phyloP scores from a whole-genome alignment of 2,113 vertebrate species.

The Ceyx margarethae region DNA sequence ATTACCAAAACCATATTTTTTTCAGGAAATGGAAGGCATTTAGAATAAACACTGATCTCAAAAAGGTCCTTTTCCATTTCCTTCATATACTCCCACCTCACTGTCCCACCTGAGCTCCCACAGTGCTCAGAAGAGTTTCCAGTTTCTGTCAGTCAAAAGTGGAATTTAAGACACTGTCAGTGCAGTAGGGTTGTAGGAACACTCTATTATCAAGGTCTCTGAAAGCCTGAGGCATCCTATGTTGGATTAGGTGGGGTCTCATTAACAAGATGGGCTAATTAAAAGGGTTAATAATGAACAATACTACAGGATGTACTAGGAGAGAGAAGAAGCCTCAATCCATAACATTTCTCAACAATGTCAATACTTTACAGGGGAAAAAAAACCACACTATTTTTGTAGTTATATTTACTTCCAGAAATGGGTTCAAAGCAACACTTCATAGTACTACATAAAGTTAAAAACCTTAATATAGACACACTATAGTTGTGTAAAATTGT shows the following conservation, averaged over 20 bases:
- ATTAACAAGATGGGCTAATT: neutral
- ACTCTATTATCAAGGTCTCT: neutral
- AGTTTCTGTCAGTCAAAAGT: neutral
- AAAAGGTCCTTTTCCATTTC: neutral
- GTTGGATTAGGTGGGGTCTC: neutral
- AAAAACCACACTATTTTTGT: accelerated
- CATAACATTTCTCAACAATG: neutral
- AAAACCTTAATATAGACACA: neutral
- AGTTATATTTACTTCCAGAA: neutral
- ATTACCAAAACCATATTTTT: neutral
- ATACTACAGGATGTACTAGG: neutral
- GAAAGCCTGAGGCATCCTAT: neutral
- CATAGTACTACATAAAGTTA: neutral
- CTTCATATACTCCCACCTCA: neutral
- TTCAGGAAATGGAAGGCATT: neutral
- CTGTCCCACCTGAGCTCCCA: neutral
- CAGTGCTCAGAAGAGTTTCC: neutral
- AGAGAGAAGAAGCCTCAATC: neutral
- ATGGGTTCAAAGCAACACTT: neutral
- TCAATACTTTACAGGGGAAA: neutral
- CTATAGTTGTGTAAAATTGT: neutral
- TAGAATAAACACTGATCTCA: neutral
- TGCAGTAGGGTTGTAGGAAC: neutral
- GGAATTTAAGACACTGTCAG: neutral
- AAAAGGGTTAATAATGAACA: neutral